Evolutionary conservation across 2,797 vertebrate species (phyloP).

Genomic region (Alfaro cultratus): DNA sequence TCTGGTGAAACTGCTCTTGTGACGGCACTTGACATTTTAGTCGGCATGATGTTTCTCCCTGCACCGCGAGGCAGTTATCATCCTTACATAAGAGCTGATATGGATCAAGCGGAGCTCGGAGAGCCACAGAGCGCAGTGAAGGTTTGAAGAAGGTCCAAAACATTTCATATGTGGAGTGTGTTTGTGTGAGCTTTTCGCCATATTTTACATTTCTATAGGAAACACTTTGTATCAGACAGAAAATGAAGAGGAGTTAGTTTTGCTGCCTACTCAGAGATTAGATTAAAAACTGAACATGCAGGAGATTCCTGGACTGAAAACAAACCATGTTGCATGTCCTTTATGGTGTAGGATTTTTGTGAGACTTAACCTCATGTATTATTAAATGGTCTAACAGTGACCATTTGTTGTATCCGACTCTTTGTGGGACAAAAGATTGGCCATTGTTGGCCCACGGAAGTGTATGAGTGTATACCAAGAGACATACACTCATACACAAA

Average conservation of each 20-base stretch:
- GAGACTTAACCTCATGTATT: neutral
- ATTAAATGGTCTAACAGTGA: neutral
- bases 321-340: neutral
- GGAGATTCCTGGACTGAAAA: neutral
- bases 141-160: slow-evolving; percentile 34
- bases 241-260: slow-evolving; percentile 2
- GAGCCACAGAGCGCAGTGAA: slow-evolving; percentile 10
- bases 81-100: slow-evolving; percentile 61
- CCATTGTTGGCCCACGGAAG: too few species aligned
- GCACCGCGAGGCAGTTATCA: slow-evolving; percentile 35
- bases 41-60: slow-evolving; percentile 31
- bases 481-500: too few species aligned
- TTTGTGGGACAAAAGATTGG: neutral
- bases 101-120: slow-evolving; percentile 41
- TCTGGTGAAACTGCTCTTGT: slow-evolving; percentile 52
- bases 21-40: slow-evolving; percentile 59
- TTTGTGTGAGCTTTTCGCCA: neutral
- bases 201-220: slow-evolving; percentile 32
- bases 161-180: slow-evolving; percentile 7
- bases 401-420: too few species aligned
- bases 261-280: slow-evolving; percentile 45
- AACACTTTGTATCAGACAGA: slow-evolving; percentile 20
- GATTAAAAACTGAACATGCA: slow-evolving; percentile 38
- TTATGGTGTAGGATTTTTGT: neutral
- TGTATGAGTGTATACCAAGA: too few species aligned